phyloP scores from a whole-genome alignment of 2,113 vertebrate genomes.

The Chlorodrepanis virens region DNA sequence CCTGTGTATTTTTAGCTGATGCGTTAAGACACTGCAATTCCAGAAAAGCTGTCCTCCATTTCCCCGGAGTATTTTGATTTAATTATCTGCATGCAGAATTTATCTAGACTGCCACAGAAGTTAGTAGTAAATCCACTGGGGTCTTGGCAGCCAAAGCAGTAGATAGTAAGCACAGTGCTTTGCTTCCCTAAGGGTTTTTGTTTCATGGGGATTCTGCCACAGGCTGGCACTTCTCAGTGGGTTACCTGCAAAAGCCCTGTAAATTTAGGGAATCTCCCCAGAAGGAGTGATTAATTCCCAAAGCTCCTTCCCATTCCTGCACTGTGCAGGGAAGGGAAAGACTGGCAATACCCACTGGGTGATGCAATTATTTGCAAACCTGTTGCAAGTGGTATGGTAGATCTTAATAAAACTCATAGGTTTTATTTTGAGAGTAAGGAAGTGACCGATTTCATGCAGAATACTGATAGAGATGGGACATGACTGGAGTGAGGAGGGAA shows the following conservation, averaged over 20 bases:
- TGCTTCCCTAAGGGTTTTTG: neutral
- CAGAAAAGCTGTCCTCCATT: neutral
- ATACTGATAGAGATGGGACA: neutral
- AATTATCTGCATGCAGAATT: neutral
- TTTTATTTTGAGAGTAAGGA: neutral
- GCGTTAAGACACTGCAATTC: slow-evolving; percentile 13
- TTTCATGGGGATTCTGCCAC: neutral
- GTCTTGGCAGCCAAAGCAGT: neutral
- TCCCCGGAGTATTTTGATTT: neutral
- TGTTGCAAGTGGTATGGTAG: neutral
- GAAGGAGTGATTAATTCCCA: neutral
- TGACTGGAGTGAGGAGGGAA: neutral
- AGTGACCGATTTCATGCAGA: neutral
- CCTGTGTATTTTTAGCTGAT: slow-evolving; percentile 4
- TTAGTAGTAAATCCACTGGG: neutral
- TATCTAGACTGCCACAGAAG: neutral
- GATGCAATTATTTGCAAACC: neutral
- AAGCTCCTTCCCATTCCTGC: neutral
- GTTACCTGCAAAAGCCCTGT: neutral
- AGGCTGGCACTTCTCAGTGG: neutral
- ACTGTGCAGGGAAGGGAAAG: neutral
- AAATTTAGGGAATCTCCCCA: neutral
- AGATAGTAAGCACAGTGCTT: neutral
- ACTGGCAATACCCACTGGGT: neutral
- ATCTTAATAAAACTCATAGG: neutral